A percentile compares a stretch with the other conserved stretches of the same genome.
Conservation (phyloP, 2,797 vertebrate species). For the Eulemur rubriventer region DNA sequence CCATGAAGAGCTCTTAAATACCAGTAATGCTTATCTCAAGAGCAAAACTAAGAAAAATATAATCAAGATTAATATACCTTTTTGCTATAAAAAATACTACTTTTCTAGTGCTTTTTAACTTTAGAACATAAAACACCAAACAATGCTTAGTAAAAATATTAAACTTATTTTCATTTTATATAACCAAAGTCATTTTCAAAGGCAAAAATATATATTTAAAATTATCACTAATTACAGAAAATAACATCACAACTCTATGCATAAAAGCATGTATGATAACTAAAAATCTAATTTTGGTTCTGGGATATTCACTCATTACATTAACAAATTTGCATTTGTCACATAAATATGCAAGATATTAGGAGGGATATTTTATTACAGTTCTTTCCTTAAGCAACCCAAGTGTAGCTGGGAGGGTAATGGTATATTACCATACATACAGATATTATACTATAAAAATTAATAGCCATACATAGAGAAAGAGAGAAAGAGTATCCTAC, state of each 20-base stretch:
- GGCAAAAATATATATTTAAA: neutral
- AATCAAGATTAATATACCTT: neutral
- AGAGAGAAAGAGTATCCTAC: neutral
- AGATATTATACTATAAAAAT: neutral
- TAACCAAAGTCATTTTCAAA: neutral
- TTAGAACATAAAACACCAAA: neutral
- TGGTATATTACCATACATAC: neutral
- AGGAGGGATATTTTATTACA: neutral
- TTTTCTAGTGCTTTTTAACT: neutral
- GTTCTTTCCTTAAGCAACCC: neutral
- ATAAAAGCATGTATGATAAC: neutral
- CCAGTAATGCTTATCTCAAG: neutral
- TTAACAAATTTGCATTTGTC: neutral
- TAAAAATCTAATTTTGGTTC: neutral
- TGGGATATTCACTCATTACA: neutral
- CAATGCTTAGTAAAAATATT: neutral
- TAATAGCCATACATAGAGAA: neutral
- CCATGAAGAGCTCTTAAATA: neutral
- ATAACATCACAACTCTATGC: neutral
- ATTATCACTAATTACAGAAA: neutral
- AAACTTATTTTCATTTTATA: neutral
- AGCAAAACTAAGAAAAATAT: neutral
- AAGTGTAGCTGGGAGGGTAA: no score
- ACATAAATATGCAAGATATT: neutral
- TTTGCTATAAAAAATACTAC: neutral